A percentile compares a stretch with the other conserved stretches of the same genome.
Conservation (phyloP, 2,888 invertebrate species). For the Electrophaes corylata region DNA sequence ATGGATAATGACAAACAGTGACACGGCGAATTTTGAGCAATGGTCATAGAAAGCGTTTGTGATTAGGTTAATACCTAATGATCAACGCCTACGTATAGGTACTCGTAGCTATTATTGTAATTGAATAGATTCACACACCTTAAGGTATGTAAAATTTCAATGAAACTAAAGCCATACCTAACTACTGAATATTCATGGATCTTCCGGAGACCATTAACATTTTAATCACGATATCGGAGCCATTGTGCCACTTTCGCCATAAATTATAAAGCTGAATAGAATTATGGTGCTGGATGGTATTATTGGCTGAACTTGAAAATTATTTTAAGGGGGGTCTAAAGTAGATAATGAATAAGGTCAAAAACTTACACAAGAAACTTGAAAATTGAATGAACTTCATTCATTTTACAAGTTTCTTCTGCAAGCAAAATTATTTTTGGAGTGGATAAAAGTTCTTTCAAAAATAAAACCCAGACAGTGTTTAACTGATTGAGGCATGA, state of each 20-base stretch:
- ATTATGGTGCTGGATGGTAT: conserved; percentile 10
- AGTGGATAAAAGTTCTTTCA: too few species aligned
- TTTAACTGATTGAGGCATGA: too few species aligned
- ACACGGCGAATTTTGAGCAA: too few species aligned
- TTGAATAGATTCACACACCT: conserved; percentile 11
- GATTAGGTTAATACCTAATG: too few species aligned
- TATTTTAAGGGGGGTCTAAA: conserved; percentile 3
- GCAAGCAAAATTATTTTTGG: neutral
- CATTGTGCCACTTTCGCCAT: conserved; percentile 28
- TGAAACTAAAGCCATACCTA: conserved; percentile 20
- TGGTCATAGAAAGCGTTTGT: too few species aligned
- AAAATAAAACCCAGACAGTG: too few species aligned
- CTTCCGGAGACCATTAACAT: conserved; percentile 36
- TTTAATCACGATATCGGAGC: conserved; percentile 36
- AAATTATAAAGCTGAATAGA: conserved; percentile 23
- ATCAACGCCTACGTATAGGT: neutral
- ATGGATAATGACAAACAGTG: too few species aligned
- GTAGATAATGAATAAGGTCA: conserved; percentile 16
- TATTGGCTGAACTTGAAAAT: conserved; percentile 26
- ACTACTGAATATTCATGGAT: conserved; percentile 33
- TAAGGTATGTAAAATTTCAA: conserved; percentile 15
- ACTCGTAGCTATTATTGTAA: neutral
- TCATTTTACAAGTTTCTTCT: neutral
- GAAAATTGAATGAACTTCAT: neutral
- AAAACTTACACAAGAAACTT: neutral